Conservation (phyloP, 2,113 vertebrate genomes). For the Fulica atra region DNA sequence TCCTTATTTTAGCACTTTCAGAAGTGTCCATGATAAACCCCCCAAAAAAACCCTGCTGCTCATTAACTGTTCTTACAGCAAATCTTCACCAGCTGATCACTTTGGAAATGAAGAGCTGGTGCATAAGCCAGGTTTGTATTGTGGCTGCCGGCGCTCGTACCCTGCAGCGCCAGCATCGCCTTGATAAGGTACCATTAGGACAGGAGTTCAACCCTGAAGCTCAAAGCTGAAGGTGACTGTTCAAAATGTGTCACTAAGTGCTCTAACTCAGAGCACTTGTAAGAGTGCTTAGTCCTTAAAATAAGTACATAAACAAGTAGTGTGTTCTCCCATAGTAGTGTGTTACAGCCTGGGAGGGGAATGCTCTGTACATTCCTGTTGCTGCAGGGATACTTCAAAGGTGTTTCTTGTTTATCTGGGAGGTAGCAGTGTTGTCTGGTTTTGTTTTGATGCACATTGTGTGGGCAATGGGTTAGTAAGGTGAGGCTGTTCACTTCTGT, state of each 20-base stretch:
- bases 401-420: neutral
- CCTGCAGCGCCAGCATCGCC: neutral
- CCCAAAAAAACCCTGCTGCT: neutral
- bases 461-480: neutral
- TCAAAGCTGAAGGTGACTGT: neutral
- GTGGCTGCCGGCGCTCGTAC: neutral
- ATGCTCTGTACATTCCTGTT: neutral
- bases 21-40: neutral
- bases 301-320: neutral
- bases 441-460: neutral
- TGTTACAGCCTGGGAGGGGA: neutral
- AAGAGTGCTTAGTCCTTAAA: neutral
- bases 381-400: neutral
- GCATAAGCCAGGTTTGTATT: neutral
- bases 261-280: neutral
- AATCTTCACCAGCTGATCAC: neutral
- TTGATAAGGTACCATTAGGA: neutral
- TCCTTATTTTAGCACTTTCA: neutral
- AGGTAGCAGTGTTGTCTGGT: neutral
- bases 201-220: neutral
- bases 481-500: neutral
- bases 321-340: neutral
- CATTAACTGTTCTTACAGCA: neutral
- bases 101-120: neutral
- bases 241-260: neutral